Percentiles rank a stretch among this genome's conserved stretches.
These are phyloP conservation scores for Platyscapa corneri DNA, from an alignment of 1,140 invertebrate species.

Conservation along the genomic window DNA sequence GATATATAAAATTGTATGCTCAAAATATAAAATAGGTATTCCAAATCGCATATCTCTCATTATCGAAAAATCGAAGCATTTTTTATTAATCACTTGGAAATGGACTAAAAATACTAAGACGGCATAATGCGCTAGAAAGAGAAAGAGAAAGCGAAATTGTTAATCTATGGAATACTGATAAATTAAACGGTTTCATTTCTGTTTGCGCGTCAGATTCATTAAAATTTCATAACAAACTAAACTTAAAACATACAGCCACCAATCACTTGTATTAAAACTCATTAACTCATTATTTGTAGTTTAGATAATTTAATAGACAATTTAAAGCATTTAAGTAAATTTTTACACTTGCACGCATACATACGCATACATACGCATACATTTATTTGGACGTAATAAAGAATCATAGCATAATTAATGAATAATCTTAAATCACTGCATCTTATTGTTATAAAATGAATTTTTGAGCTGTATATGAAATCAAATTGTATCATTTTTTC, in stretches of 20 bases:
- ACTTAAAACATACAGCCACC: background rate
- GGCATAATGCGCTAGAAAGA: too few species aligned
- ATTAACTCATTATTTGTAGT: background rate
- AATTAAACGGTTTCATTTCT: conserved; percentile 52
- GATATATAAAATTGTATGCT: conserved; percentile 40
- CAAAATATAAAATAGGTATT: conserved; percentile 56
- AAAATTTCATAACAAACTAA: conserved; percentile 56
- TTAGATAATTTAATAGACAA: too few species aligned
- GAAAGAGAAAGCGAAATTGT: background rate
- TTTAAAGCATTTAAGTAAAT: too few species aligned
- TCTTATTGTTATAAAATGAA: too few species aligned
- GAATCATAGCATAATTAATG: too few species aligned
- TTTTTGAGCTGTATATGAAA: too few species aligned
- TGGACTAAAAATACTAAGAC: too few species aligned
- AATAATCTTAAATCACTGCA: too few species aligned
- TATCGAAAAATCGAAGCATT: conserved; percentile 40
- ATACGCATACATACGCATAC: too few species aligned
- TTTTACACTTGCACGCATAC: too few species aligned
- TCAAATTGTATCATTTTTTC: too few species aligned
- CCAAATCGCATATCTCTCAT: conserved; percentile 46
- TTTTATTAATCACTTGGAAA: conserved; percentile 55
- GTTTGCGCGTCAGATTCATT: conserved; percentile 47
- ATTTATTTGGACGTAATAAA: too few species aligned
- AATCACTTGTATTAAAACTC: conserved; percentile 58
- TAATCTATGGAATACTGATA: conserved; percentile 56